A percentile compares a stretch with the other conserved stretches of the same genome.
Evolutionary conservation across 2,113 vertebrate species (phyloP).

Genomic region (Setophaga petechia): DNA sequence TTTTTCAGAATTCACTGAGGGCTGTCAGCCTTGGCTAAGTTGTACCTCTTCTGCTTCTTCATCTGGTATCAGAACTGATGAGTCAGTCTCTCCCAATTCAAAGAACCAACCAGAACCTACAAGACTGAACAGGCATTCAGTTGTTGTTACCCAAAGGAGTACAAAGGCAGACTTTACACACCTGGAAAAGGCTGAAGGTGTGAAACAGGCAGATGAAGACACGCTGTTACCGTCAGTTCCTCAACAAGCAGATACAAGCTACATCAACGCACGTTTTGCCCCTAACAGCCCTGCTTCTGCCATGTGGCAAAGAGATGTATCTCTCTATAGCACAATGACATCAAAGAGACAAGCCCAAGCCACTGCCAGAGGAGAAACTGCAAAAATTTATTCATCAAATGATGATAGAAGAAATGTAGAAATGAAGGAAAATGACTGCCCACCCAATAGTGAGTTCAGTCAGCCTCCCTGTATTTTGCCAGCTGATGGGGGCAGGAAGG

Average conservation of each 20-base stretch:
- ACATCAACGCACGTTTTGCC: background rate
- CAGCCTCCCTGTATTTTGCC: background rate
- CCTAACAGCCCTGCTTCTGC: background rate
- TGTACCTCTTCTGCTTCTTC: slow-evolving; percentile 17
- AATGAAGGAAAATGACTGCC: slow-evolving; percentile 7
- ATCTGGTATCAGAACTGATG: slow-evolving; percentile 9
- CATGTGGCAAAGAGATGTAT: background rate
- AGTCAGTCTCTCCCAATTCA: slow-evolving; percentile 4
- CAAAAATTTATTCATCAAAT: background rate
- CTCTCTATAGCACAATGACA: slow-evolving; percentile 8
- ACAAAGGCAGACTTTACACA: slow-evolving; percentile 26
- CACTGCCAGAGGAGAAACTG: slow-evolving; percentile 12
- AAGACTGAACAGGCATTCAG: background rate
- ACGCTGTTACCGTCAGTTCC: background rate
- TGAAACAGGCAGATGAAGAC: slow-evolving; percentile 1
- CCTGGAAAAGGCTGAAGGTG: background rate
- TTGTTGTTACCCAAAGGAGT: background rate
- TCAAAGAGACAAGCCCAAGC: slow-evolving; percentile 25
- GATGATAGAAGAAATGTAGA: background rate
- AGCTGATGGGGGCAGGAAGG: slow-evolving; percentile 4
- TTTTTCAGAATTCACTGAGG: slow-evolving; percentile 6
- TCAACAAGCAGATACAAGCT: slow-evolving; percentile 9
- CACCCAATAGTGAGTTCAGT: background rate
- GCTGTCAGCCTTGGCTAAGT: slow-evolving; percentile 2
- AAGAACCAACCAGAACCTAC: slow-evolving; percentile 24